A percentile compares a stretch with the other conserved stretches of the same genome.
Evolutionary conservation across 2,888 invertebrate species (phyloP).

Genomic region (Agrotis segetum): DNA sequence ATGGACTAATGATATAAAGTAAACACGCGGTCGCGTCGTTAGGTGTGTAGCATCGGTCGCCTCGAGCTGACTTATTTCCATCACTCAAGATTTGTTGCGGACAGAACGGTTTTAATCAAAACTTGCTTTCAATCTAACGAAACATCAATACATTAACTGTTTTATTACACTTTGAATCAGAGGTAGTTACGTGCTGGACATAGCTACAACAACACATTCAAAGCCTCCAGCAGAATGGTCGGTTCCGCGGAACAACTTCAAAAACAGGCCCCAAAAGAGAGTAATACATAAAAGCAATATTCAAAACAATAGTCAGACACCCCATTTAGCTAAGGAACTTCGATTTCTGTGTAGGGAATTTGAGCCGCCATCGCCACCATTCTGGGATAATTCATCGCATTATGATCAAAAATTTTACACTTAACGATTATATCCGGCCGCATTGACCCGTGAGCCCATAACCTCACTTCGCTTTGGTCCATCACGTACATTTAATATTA

Average conservation of each 20-base stretch:
- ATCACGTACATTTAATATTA: slow-evolving; percentile 90
- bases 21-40: slow-evolving; percentile 82
- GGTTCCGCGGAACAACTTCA: not conserved
- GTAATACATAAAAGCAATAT: slow-evolving; percentile 19
- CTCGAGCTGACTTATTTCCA: slow-evolving; percentile 75
- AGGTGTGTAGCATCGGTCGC: slow-evolving; percentile 78
- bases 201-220: slow-evolving; percentile 29
- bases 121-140: slow-evolving; percentile 65
- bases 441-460: slow-evolving; percentile 68
- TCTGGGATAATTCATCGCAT: slow-evolving; percentile 60
- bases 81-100: slow-evolving; percentile 72
- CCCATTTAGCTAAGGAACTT: slow-evolving; percentile 33
- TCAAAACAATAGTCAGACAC: slow-evolving; percentile 42
- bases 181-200: slow-evolving; percentile 33
- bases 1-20: slow-evolving; percentile 90
- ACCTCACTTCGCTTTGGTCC: slow-evolving; percentile 75
- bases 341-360: slow-evolving; percentile 52
- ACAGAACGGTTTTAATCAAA: slow-evolving; percentile 70
- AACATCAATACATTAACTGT: slow-evolving; percentile 67
- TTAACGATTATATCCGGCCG: slow-evolving; percentile 81
- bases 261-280: slow-evolving; percentile 1
- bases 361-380: slow-evolving; percentile 53
- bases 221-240: slow-evolving; percentile 30
- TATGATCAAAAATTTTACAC: slow-evolving; percentile 69
- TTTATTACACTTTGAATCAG: slow-evolving; percentile 45